Evolutionary conservation across 2,888 invertebrate species (phyloP).

Genomic region (Brachypalpus laphriformis): DNA sequence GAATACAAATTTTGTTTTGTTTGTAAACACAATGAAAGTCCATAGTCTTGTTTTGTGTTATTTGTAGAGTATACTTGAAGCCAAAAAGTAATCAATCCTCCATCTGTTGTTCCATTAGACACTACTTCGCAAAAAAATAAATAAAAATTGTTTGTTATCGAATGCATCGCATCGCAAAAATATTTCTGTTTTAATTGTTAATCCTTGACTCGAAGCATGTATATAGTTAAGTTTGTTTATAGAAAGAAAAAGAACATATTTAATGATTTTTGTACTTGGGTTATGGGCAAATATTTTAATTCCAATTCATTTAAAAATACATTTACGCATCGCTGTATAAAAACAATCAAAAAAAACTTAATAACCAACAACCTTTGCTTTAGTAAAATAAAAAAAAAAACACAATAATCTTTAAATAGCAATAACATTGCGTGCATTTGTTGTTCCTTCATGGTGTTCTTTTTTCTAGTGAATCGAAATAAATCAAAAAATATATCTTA

Average conservation of each 20-base stretch:
- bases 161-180: constrained; percentile 47
- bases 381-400: constrained; percentile 4
- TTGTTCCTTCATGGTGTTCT: constrained; percentile 23
- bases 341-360: constrained; percentile 1
- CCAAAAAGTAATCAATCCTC: constrained; percentile 38
- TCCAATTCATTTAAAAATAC: constrained; percentile 30
- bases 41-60: constrained; percentile 52
- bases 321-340: constrained; percentile 34
- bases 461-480: constrained; percentile 3
- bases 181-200: constrained; percentile 54
- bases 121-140: constrained; percentile 12
- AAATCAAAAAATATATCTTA: background rate
- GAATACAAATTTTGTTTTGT: constrained; percentile 62
- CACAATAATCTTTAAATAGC: constrained; percentile 22
- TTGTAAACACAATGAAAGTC: constrained; percentile 54
- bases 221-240: constrained; percentile 41
- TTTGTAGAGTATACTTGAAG: constrained; percentile 36
- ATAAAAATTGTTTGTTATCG: constrained; percentile 32
- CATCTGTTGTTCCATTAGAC: constrained; percentile 51
- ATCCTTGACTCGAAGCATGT: constrained; percentile 65
- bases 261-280: constrained; percentile 27
- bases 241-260: constrained; percentile 1
- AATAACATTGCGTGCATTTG: constrained; percentile 52
- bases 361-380: constrained; percentile 41
- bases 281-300: constrained; percentile 22